Conservation (phyloP, 2,888 invertebrate species). For the Beris morrisii region DNA sequence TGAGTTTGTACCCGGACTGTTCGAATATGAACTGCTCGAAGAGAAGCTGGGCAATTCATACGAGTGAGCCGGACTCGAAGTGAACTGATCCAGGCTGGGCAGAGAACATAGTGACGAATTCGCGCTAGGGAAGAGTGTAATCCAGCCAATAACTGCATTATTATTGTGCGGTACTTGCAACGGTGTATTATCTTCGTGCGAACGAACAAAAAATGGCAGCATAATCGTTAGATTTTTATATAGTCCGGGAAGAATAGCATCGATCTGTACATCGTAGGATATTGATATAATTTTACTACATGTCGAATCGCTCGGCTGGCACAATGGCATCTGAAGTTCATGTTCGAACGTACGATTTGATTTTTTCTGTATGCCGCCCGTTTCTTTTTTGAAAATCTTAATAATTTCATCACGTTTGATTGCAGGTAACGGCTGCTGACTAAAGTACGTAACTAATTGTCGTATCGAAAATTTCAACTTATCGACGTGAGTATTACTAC, state of each 20-base stretch:
- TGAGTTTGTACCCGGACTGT: slow-evolving; percentile 40
- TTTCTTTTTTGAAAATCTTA: slow-evolving; percentile 52
- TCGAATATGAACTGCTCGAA: slow-evolving; percentile 23
- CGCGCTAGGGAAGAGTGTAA: slow-evolving; percentile 50
- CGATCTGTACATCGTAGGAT: slow-evolving; percentile 52
- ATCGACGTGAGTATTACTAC: slow-evolving; percentile 53
- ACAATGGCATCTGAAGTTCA: slow-evolving; percentile 51
- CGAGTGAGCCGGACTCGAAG: slow-evolving; percentile 49
- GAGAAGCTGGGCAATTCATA: slow-evolving; percentile 7
- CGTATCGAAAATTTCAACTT: slow-evolving; percentile 52
- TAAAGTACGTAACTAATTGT: slow-evolving; percentile 51
- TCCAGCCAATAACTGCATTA: slow-evolving; percentile 32
- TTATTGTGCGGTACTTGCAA: slow-evolving; percentile 38
- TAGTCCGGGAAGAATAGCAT: slow-evolving; percentile 53
- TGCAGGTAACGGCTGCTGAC: slow-evolving; percentile 47
- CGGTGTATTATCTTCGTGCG: slow-evolving; percentile 43
- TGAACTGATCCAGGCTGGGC: slow-evolving; percentile 16
- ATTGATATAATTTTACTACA: slow-evolving; percentile 50
- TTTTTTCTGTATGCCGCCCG: slow-evolving; percentile 54
- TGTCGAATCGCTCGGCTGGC: slow-evolving; percentile 50
- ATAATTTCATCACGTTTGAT: slow-evolving; percentile 50
- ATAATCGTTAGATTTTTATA: slow-evolving; percentile 53
- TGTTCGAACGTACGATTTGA: slow-evolving; percentile 54
- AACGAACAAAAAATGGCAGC: slow-evolving; percentile 51
- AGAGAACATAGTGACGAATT: slow-evolving; percentile 43